Evolutionary conservation across 92 coral and sea anemone species (phyloP), one percentile per base, ranked within the genome.

Genomic region (Scolanthus callimorphus): DNA sequence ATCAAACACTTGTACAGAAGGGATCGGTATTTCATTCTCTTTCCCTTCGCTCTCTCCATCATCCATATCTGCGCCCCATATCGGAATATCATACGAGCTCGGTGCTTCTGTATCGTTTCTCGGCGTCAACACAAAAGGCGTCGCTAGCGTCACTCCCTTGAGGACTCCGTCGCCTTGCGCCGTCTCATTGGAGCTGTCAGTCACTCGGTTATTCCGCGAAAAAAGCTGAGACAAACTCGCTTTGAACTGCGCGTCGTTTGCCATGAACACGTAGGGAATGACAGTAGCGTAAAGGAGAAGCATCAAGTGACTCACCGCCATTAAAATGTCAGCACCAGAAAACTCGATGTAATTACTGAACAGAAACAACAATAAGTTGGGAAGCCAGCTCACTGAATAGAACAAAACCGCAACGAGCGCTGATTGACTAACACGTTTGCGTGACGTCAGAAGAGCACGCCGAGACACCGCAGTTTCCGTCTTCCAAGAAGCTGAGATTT

Each of bases 381-480:
- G 75, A 13, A 57, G 28, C 75, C 75, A 68, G 17, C 58, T 22
- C 11, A 68, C 20, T 24, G 65, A 20, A 41, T 68, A 68, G n/a
- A 55, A 29, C 46, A 68, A n/a, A 2, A 61, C 65, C 10, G 57
- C 28, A 22, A 55, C 26, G 20, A 68, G 45, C 17, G 53, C 57
- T 4, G 75, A 50, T 31, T 57, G 37, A 27, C 61, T 68, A 17
- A 68, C 46, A 2, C 75, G 63, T 27, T 31, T 45, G 3, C 75
- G 46, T 20, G 75, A 55, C 25, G 61, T 43, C 24, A 68, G 65
- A 60, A 68, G 62, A 27, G 75, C 75, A 24, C 75, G 45, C 26
- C 65, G 62, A 17, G 75, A 68, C 44, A 68, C 65, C 11, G 75
- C 75, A 3, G 75, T 68, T 27, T 68, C 75, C 30, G 27, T 68